Base-by-base conservation (phyloP, 1,140 invertebrate genomes). In the Daktulosphaira vitifoliae region DNA sequence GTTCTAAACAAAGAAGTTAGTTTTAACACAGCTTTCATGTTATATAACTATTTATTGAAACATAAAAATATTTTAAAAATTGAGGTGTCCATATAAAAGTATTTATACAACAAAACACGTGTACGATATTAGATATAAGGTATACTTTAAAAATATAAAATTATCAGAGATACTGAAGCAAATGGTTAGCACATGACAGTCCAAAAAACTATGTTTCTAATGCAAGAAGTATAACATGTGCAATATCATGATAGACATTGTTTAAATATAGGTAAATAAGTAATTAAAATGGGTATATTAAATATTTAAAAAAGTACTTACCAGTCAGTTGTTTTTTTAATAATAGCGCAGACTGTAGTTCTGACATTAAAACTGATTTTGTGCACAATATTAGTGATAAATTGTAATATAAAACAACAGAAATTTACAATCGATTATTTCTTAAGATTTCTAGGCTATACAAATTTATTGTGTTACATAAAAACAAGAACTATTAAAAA, bases 281-380 rank as follows among this genome's bases (percentile, higher is more conserved):
- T n/a, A n/a, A n/a, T n/a, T n/a, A n/a, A n/a, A n/a, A n/a, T n/a
- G n/a, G n/a, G n/a, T n/a, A n/a, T n/a, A n/a, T n/a, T n/a, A n/a
- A n/a, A n/a, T n/a, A n/a, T n/a, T n/a, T n/a, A n/a, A n/a, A n/a
- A n/a, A n/a, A n/a, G n/a, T 20, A 67, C 53, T 65, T 84, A 93
- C 91, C 91, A 85, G 89, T 88, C 80, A 95, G 82, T 82, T 95
- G 92, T 84, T 93, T 94, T 80, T 89, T 85, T 80, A 95, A 82
- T 80, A 94, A 81, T 79, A 94, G 86, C 78, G 90, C 87, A 76
- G 90, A 93, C 85, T 93, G 90, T 83, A 88, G 85, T 81, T 91
- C 88, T 85, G 89, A 90, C 89, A 91, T 91, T 86, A 86, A 86
- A 86, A 53, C 22, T 56, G 39, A 59, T 59, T 59, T 59, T 15